Evolutionary conservation across 2,797 vertebrate species (phyloP).

Genomic region (Vespertilio murinus): DNA sequence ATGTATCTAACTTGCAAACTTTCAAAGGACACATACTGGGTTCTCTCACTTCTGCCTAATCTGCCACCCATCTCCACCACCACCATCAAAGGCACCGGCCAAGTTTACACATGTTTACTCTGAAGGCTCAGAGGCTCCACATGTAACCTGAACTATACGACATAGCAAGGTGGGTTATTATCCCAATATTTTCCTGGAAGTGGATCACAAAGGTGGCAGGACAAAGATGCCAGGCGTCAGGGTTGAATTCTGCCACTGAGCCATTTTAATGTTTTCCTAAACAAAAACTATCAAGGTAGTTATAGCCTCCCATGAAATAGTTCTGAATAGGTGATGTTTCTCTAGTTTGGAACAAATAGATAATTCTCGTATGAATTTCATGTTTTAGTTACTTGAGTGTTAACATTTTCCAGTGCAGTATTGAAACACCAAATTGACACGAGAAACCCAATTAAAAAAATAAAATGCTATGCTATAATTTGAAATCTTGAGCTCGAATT

Average conservation of each 20-base stretch:
- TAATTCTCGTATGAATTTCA: background rate
- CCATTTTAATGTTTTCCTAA: constrained; percentile 12
- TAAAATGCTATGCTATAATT: background rate
- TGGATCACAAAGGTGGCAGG: background rate
- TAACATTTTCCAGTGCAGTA: background rate
- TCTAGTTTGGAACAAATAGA: background rate
- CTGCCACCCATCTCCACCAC: background rate
- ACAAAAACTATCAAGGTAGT: background rate
- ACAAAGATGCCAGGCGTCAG: background rate
- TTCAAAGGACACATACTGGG: background rate
- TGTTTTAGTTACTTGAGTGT: background rate
- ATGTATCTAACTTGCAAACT: background rate
- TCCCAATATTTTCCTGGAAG: background rate
- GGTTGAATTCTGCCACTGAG: background rate
- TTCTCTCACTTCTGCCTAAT: background rate
- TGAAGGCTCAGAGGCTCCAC: constrained; percentile 23
- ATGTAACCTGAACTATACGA: background rate
- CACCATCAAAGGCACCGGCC: constrained; percentile 31
- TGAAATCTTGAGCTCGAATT: background rate
- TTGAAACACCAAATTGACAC: background rate
- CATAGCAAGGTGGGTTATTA: background rate
- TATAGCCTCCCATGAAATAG: background rate
- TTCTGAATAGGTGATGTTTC: background rate
- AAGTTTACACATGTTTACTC: background rate
- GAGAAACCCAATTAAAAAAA: background rate